Percentiles rank a stretch among this genome's conserved stretches.
Conservation (phyloP, 23 tunicate species). For the Botrylloides violaceus region DNA sequence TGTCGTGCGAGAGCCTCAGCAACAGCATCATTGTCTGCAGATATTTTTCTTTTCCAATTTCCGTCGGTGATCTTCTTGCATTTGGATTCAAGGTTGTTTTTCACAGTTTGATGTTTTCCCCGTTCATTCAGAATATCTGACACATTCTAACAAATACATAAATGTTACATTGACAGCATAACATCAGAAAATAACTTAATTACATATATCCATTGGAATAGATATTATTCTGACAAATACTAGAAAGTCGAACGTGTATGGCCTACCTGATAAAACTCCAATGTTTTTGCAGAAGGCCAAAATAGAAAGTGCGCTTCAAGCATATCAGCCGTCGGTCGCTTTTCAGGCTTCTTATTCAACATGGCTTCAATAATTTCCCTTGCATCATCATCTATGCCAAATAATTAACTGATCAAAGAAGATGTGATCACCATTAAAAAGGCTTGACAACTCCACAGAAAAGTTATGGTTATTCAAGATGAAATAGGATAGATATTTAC, state of each 20-base stretch:
- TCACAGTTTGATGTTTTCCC: neutral
- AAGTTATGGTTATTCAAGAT: no score
- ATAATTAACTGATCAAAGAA: neutral
- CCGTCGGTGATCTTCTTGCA: conserved; percentile 4
- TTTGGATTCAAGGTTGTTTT: neutral
- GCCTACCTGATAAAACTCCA: conserved; percentile 15
- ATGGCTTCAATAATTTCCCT: neutral
- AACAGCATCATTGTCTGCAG: neutral
- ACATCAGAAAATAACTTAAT: neutral
- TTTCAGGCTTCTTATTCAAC: neutral
- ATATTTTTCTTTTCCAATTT: conserved; percentile 4
- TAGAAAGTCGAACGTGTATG: no score
- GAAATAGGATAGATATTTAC: no score
- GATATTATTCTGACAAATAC: neutral
- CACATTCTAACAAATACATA: neutral
- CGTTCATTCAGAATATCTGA: neutral
- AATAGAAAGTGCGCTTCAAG: conserved; percentile 5
- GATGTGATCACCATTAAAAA: neutral
- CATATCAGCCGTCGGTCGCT: neutral
- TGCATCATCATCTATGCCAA: neutral
- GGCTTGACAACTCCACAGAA: neutral
- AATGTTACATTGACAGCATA: neutral
- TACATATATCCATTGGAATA: neutral
- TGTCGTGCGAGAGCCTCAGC: neutral
- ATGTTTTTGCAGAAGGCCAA: neutral